A percentile compares a stretch with the other conserved stretches of the same genome.
These are phyloP conservation scores for Gasteruption jaculator DNA, from an alignment of 2,888 invertebrate genomes.

Conservation along the genomic window DNA sequence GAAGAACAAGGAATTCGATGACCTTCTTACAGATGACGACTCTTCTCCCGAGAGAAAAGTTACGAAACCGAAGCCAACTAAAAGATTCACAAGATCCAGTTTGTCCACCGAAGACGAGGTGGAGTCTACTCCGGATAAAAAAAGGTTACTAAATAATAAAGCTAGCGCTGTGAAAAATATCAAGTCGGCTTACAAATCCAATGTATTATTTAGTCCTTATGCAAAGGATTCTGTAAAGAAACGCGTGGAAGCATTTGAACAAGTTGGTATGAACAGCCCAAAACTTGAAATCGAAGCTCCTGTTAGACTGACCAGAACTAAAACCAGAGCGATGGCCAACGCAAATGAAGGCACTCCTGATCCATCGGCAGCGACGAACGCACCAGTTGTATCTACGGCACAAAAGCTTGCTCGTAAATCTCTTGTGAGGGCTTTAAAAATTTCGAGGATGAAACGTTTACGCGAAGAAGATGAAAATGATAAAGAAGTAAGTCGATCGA, in stretches of 20 bases:
- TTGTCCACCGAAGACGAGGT: constrained; percentile 33
- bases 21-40: constrained; percentile 45
- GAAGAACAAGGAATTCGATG: constrained; percentile 27
- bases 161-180: constrained; percentile 12
- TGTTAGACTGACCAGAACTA: constrained; percentile 56
- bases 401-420: constrained; percentile 44
- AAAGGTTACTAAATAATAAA: constrained; percentile 16
- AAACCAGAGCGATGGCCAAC: constrained; percentile 57
- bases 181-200: constrained; percentile 41
- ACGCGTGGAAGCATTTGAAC: constrained; percentile 60
- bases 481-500: constrained; percentile 45
- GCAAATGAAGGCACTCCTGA: constrained; percentile 20
- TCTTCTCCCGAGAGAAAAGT: constrained; percentile 37
- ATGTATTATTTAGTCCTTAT: constrained; percentile 56
- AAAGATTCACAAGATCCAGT: constrained; percentile 18
- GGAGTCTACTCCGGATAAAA: constrained; percentile 30
- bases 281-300: constrained; percentile 30
- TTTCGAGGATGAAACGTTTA: constrained; percentile 35
- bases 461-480: constrained; percentile 35
- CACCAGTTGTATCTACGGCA: constrained; percentile 25
- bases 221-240: constrained; percentile 59
- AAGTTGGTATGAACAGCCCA: constrained; percentile 50
- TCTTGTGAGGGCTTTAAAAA: constrained; percentile 40
- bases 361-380: constrained; percentile 12
- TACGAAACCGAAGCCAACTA: constrained; percentile 15